Conservation (phyloP, 2,888 invertebrate genomes). For the Macrosoma leucophasiata region DNA sequence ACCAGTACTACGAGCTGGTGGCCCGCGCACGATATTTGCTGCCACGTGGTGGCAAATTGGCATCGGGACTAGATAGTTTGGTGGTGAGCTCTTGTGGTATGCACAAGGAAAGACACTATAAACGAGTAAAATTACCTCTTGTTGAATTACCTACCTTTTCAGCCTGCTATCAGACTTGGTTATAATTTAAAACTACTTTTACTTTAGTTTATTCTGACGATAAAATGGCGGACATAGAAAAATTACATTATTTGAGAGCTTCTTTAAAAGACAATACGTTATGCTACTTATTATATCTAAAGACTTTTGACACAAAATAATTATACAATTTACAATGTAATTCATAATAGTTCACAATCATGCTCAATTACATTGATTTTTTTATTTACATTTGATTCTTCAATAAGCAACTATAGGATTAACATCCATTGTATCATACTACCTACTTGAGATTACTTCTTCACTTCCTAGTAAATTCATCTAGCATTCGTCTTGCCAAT, state of each 20-base stretch:
- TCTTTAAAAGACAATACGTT: conserved; percentile 16
- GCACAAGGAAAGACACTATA: background rate
- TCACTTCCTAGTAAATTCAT: too few species aligned
- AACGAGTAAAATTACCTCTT: conserved; percentile 5
- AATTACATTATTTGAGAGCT: conserved; percentile 19
- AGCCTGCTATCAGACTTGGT: conserved; percentile 16
- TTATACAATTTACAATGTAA: too few species aligned
- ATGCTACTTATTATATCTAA: too few species aligned
- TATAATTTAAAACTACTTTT: conserved; percentile 16
- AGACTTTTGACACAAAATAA: too few species aligned
- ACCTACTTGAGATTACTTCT: too few species aligned
- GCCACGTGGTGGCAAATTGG: background rate
- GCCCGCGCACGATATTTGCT: conserved; percentile 2
- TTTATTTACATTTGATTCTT: too few species aligned
- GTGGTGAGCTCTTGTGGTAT: background rate
- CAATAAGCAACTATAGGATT: too few species aligned
- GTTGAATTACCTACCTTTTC: conserved; percentile 5
- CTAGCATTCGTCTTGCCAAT: too few species aligned
- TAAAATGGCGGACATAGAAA: conserved; percentile 12
- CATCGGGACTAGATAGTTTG: background rate
- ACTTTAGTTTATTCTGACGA: conserved; percentile 14
- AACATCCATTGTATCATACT: too few species aligned
- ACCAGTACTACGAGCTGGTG: conserved; percentile 8
- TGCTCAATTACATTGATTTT: too few species aligned
- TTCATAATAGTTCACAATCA: too few species aligned